Conservation (phyloP, 2,113 vertebrate species). For the Pollachius pollachius region DNA sequence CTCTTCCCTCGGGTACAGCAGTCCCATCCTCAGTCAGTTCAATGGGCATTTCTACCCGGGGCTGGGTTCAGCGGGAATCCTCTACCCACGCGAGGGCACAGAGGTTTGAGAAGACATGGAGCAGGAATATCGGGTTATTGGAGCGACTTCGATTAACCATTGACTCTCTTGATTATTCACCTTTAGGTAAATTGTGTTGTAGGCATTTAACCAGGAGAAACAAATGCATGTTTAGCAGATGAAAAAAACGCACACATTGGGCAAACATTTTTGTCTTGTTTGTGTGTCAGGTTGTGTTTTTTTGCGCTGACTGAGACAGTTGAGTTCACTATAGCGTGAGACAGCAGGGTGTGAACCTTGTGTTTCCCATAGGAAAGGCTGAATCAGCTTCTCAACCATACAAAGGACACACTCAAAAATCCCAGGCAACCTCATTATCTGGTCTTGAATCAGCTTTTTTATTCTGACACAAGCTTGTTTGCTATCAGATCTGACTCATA, state of each 20-base stretch:
- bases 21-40: slow-evolving; percentile 86
- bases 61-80: slow-evolving; percentile 72
- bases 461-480: slow-evolving; percentile 39
- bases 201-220: neutral
- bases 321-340: slow-evolving; percentile 55
- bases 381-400: slow-evolving; percentile 60
- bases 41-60: slow-evolving; percentile 86
- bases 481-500: slow-evolving; percentile 63
- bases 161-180: slow-evolving; percentile 4
- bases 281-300: neutral
- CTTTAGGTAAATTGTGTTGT: slow-evolving; percentile 28
- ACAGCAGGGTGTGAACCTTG: slow-evolving; percentile 46
- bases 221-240: neutral
- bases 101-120: slow-evolving; percentile 77
- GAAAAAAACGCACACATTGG: slow-evolving; percentile 7
- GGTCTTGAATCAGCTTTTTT: slow-evolving; percentile 63
- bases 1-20: slow-evolving; percentile 78
- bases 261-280: neutral
- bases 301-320: slow-evolving; percentile 58
- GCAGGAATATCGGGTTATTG: slow-evolving; percentile 1
- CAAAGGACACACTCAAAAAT: slow-evolving; percentile 53
- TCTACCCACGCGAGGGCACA: slow-evolving; percentile 89
- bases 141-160: slow-evolving; percentile 32
- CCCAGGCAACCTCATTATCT: slow-evolving; percentile 44
- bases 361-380: slow-evolving; percentile 75